Evolutionary conservation across 1,140 invertebrate species (phyloP).

Genomic region (Lineus longissimus): DNA sequence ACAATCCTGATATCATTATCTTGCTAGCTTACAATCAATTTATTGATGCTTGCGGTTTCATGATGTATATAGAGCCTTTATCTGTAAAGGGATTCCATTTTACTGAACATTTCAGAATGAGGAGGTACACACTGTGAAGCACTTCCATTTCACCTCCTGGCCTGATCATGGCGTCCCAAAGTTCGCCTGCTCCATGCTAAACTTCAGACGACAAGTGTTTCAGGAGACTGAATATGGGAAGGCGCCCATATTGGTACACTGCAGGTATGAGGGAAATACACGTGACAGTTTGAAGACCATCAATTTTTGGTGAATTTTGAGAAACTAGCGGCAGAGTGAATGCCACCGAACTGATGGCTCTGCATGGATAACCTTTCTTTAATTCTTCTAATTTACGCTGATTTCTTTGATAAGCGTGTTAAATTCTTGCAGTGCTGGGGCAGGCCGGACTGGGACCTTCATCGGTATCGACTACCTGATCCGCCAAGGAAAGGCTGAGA

Average conservation of each 20-base stretch:
- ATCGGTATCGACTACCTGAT: conserved; percentile 45
- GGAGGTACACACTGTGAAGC: conserved; percentile 50
- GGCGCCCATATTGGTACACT: conserved; percentile 10
- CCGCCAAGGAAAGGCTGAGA: conserved; percentile 24
- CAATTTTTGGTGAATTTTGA: not conserved
- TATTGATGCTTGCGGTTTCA: too few relatives aligned
- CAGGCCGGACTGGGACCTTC: conserved; percentile 47
- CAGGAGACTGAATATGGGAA: too few relatives aligned
- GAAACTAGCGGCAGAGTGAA: conserved; percentile 13
- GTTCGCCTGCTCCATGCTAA: conserved; percentile 4
- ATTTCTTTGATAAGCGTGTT: not conserved
- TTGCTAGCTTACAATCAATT: too few relatives aligned
- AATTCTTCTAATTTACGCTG: not conserved
- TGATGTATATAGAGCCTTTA: too few relatives aligned
- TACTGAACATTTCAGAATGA: conserved; percentile 50
- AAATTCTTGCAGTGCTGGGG: conserved; percentile 40
- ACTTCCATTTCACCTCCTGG: conserved; percentile 18
- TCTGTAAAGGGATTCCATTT: too few relatives aligned
- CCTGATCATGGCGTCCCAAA: conserved; percentile 14
- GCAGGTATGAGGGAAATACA: conserved; percentile 32
- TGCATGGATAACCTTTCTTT: not conserved
- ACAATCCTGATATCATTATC: too few relatives aligned
- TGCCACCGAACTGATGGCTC: not conserved
- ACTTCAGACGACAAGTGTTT: conserved; percentile 8
- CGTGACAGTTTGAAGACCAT: not conserved